Percentiles rank a stretch among this genome's conserved stretches.
phyloP scores from a whole-genome alignment of 2,797 vertebrate genomes.

The Dendrocincla fuliginosa region DNA sequence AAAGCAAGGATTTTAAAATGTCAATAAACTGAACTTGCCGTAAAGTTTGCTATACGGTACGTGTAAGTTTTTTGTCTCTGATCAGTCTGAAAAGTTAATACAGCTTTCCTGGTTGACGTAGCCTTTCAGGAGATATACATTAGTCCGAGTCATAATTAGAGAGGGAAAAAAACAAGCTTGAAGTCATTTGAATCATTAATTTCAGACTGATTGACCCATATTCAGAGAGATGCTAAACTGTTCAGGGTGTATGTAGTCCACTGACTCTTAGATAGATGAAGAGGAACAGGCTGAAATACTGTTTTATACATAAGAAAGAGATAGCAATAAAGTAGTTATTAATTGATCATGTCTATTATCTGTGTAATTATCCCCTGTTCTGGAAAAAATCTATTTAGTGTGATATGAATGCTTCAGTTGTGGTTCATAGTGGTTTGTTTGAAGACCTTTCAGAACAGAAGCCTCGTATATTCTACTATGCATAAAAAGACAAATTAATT shows the following conservation, averaged over 20 bases:
- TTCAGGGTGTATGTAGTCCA: neutral
- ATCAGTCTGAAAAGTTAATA: neutral
- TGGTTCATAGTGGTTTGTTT: neutral
- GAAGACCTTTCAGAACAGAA: neutral
- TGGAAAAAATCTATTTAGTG: neutral
- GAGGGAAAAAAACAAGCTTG: neutral
- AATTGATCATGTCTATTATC: neutral
- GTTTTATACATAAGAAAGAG: neutral
- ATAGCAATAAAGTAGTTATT: neutral
- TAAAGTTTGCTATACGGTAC: neutral
- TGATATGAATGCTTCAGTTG: neutral
- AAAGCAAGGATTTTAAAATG: neutral
- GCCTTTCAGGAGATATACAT: neutral
- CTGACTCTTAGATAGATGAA: neutral
- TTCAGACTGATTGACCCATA: neutral
- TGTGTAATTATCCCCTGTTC: neutral
- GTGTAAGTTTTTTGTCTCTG: neutral
- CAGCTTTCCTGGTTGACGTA: neutral
- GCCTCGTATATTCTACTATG: neutral
- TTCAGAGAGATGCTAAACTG: neutral
- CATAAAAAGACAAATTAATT: neutral
- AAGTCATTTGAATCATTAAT: neutral
- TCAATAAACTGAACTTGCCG: neutral
- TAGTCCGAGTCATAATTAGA: neutral
- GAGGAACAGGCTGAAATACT: neutral